phyloP scores from a whole-genome alignment of 2,113 vertebrate species.

The Loxodonta africana region DNA sequence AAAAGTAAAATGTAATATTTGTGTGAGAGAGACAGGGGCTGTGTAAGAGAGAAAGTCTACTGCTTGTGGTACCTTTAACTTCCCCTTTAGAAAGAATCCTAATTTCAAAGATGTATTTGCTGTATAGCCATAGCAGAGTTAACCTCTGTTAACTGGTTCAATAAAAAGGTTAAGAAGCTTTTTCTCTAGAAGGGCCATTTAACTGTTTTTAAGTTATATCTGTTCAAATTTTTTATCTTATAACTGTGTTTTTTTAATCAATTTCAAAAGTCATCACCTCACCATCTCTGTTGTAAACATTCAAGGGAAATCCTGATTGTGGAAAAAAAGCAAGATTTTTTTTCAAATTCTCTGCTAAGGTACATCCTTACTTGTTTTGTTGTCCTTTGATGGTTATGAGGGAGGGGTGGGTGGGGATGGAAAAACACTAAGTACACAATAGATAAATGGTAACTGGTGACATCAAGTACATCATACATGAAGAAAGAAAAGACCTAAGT shows the following conservation, averaged over 20 bases:
- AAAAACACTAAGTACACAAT: too few species aligned
- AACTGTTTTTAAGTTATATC: background rate
- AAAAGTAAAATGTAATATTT: background rate
- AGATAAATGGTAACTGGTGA: too few species aligned
- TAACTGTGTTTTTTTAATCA: background rate
- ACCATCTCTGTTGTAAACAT: background rate
- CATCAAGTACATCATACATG: too few species aligned
- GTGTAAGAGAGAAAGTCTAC: background rate
- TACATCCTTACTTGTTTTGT: background rate
- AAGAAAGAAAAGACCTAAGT: too few species aligned
- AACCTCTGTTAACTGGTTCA: background rate
- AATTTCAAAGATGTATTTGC: background rate
- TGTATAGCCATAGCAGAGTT: background rate
- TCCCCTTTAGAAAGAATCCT: background rate
- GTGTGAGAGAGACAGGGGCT: background rate
- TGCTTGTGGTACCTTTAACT: background rate
- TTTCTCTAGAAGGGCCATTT: background rate
- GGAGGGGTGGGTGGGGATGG: too few species aligned
- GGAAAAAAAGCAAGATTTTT: background rate
- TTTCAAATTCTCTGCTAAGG: background rate
- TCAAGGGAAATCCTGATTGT: background rate
- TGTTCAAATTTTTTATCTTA: constrained; percentile 6
- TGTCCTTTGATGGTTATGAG: background rate
- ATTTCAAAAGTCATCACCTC: background rate
- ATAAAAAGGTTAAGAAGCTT: background rate